Base-by-base conservation (phyloP, 2,797 vertebrate species). In the Denticeps clupeoides region DNA sequence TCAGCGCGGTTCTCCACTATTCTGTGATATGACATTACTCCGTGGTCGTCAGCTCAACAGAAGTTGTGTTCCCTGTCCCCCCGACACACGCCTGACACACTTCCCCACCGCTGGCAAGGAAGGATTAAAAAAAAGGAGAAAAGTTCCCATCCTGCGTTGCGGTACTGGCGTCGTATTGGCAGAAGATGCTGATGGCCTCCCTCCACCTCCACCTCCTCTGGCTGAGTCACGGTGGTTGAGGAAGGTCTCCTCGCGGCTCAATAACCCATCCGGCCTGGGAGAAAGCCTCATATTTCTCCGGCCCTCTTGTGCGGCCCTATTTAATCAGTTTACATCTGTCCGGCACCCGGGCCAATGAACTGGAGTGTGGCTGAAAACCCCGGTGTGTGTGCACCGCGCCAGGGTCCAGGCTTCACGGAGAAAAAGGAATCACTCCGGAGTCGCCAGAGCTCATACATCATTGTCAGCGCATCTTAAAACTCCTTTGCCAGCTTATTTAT, bases 401-500 rank as follows among this genome's bases (percentile, higher is more conserved):
- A 18, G 47, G 27, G 44, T 33, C 23, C 24, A 11, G 68, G 44
- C 50, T 19, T 19, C 10, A 16, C 43, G 65, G 59, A 62, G 61
- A 62, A 65, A 74, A 68, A 69, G 69, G 74, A 73, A 74, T 68
- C 68, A 63, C 65, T 51, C 62, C 62, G 58, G 57, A 69, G 64
- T 75, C 64, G 72, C 57, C 63, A 73, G 62, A 56, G 64, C 62
- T 59, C 71, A 77, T 85, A 74, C 50, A 78, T 83, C 79, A 82
- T 71, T 79, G 79, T 81, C 81, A 77, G 9, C 58, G 63, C 66
- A 62, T 70, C 70, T 78, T 70, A 75, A 67, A 75, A 77, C 71
- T 71, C 65, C 71, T 67, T 55, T 59, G 62, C 74, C 67, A 71
- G 67, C 69, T 75, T 81, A 72, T 81, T 81, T 79, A 81, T 77